Base-by-base conservation (phyloP, 2,888 invertebrate species). In the Trissonchulus latispiculum region DNA sequence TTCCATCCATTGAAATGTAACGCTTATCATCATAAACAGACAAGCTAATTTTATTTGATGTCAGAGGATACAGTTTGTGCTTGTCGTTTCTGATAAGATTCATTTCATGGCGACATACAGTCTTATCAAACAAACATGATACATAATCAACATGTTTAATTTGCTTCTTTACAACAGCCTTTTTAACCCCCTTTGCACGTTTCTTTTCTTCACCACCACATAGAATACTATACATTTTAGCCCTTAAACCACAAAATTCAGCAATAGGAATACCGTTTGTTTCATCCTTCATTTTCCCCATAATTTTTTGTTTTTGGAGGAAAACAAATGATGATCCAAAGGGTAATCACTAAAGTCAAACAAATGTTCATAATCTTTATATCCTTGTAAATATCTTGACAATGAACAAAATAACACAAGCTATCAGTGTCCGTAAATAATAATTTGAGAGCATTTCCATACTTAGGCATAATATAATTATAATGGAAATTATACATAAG, bases 351-450 rank as follows among this genome's bases (percentile, higher is more conserved):
- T 32, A 3, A 36, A 35, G 36, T 68, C 69, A 68, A 33, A 64
- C 33, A 32, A 32, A 8, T 28, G 23, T 3, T 32, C 35, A 8
- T 23, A 36, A 33, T 32, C 3, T 8, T 28, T 36, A 68, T 68
- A n/a, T 68, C 69, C 8, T 23, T n/a, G 69, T 68, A 68, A 68
- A 68, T 33, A n/a, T 68, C 35, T 18, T 68, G 31, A 2, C 35
- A 18, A 35, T 68, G n/a, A n/a, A 68, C 35, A 36, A 2, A 36
- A 33, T 68, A 68, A 36, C 69, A 36, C 23, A 68, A n/a, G 8
- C n/a, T 36, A n/a, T 68, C 69, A 15, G 69, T 68, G 36, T 68
- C 69, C n/a, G 69, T 68, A 15, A 68, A 68, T 35, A 68, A 36
- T 8, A 68, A n/a, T 68, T 23, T 32, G 36, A n/a, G 23, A 3